These are phyloP conservation scores for Cairina moschata DNA, from an alignment of 2,113 vertebrate genomes.

Conservation along the genomic window DNA sequence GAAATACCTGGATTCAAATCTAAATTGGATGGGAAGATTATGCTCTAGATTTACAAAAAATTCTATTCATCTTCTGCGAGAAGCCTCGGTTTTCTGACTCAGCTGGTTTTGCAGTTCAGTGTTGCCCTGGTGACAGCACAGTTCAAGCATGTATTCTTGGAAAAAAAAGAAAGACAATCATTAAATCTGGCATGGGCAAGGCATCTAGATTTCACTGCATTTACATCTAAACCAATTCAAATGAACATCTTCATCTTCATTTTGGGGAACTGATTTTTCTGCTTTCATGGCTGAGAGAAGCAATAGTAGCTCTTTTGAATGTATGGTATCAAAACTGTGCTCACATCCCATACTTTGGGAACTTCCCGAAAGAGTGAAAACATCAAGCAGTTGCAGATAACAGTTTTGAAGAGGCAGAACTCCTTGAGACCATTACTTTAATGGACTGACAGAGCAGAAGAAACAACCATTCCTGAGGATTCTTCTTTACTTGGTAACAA, in stretches of 20 bases:
- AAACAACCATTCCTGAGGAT: neutral
- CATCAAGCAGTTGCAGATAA: neutral
- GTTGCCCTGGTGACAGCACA: neutral
- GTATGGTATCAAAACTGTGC: neutral
- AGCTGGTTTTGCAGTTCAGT: neutral
- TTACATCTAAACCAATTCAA: neutral
- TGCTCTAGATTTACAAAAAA: neutral
- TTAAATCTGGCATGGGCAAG: neutral
- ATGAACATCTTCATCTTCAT: neutral
- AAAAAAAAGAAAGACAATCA: neutral
- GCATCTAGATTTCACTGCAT: neutral
- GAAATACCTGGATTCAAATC: neutral
- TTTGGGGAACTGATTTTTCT: neutral
- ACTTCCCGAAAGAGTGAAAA: neutral
- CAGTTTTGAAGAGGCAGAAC: neutral
- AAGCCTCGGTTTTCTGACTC: neutral
- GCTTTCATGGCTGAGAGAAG: neutral
- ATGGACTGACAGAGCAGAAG: neutral
- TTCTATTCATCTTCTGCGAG: neutral
- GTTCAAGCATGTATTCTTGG: neutral
- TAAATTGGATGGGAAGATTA: neutral
- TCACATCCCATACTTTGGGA: neutral
- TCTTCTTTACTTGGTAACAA: neutral
- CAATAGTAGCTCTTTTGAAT: neutral
- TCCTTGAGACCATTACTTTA: neutral